Evolutionary conservation across 2,888 invertebrate species (phyloP), one percentile per base, ranked within the genome.

Genomic region (Harmothoe impar): DNA sequence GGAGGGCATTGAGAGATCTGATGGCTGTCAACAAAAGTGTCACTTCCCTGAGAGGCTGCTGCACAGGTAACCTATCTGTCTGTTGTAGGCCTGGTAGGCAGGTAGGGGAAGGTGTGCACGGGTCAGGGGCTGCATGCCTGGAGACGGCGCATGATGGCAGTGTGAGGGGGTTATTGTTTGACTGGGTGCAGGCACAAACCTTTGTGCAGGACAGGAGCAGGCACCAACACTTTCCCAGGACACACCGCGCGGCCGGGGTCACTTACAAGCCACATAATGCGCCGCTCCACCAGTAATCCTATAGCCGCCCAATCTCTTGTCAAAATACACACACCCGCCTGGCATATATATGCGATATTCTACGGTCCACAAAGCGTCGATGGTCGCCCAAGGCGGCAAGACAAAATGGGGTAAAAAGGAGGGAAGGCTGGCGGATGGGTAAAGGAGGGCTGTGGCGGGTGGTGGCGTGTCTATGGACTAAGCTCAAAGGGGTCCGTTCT

Each of bases 311-410:
- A 86, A 86, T 86, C 86, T 86, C 86, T 86, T 86, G 86, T 86
- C 86, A 86, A 86, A 86, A 86, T 86, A 86, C 86, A 86, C 86
- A 86, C 54, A 31, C 86, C 86, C 54, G 86, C 86, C 56, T 86
- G 54, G 86, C 86, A 86, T 86, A 86, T 86, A 86, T 86, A 86
- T 54, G 86, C 86, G 86, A 86, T 86, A 86, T 86, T 86, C 86
- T 25, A 25, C 29, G 52, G 86, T 56, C 54, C 86, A 86, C 86
- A 86, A 86, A 86, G 86, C 51, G 20, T n/a, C 54, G 52, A 86
- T 54, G 43, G 86, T 54, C 86, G 86, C 31, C 29, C 20, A 3
- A 15, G 62, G 20, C n/a, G 62, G 62, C 3, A n/a, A n/a, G n/a
- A 62, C 62, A 62, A 62, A 20, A n/a, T 62, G 20, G 62, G n/a